These are phyloP conservation scores for Lagopus leucura DNA, from an alignment of 2,113 vertebrate species.

Conservation along the genomic window DNA sequence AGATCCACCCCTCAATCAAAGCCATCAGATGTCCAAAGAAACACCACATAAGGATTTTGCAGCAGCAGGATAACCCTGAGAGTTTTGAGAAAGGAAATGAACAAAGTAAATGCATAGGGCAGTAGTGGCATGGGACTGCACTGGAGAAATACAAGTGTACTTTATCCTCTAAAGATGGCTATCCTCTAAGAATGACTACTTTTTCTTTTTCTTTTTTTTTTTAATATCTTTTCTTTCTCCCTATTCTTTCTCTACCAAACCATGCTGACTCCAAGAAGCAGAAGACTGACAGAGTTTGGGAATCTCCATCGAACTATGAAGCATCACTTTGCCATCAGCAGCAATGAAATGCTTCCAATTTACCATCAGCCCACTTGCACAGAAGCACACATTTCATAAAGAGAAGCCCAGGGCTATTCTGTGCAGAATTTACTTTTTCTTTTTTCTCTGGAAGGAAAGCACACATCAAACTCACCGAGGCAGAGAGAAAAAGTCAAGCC, in stretches of 20 bases:
- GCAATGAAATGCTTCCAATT: constrained; percentile 32
- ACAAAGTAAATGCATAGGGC: neutral
- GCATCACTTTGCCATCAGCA: constrained; percentile 40
- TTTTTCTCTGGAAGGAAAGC: neutral
- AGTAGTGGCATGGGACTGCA: neutral
- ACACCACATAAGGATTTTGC: neutral
- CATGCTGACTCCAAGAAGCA: constrained; percentile 2
- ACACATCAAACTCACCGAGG: constrained; percentile 30
- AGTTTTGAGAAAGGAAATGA: neutral
- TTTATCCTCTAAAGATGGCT: neutral
- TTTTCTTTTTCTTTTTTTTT: no score
- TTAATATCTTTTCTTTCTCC: neutral
- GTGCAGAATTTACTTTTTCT: neutral
- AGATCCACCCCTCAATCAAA: neutral
- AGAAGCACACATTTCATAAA: constrained; percentile 6
- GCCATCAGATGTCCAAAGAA: constrained; percentile 43
- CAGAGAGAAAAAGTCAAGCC: constrained; percentile 26
- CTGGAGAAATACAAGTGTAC: neutral
- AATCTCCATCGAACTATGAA: constrained; percentile 23
- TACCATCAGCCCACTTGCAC: constrained; percentile 16
- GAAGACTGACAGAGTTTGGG: neutral
- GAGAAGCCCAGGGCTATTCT: constrained; percentile 1
- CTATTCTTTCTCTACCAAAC: neutral
- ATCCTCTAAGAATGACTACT: neutral
- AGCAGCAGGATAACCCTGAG: neutral